These are phyloP conservation scores for Engystomops pustulosus DNA, from an alignment of 2,113 vertebrate species.

Conservation along the genomic window DNA sequence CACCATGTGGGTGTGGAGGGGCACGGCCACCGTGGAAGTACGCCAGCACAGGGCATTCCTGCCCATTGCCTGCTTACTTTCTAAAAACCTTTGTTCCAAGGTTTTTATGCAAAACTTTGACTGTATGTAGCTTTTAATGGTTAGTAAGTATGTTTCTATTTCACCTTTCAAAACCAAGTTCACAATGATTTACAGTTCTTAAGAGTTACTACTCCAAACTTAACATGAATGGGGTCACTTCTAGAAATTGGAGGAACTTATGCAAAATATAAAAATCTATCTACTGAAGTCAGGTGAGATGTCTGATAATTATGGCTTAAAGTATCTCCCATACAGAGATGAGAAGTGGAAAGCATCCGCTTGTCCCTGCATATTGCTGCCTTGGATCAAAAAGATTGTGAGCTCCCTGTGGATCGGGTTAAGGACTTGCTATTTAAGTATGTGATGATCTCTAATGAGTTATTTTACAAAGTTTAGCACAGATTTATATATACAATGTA, in stretches of 20 bases:
- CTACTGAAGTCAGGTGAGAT: slow-evolving; percentile 28
- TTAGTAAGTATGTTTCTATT: no score
- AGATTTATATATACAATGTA: slow-evolving; percentile 17
- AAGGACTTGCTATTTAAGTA: slow-evolving; percentile 19
- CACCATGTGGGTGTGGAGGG: no score
- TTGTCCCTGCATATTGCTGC: background rate
- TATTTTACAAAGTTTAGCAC: slow-evolving; percentile 17
- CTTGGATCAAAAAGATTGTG: background rate
- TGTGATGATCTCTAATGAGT: slow-evolving; percentile 6
- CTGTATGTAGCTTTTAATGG: no score
- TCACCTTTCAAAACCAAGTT: background rate
- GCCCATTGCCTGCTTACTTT: no score
- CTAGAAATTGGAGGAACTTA: background rate
- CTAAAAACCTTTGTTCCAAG: no score
- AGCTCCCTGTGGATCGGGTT: slow-evolving; percentile 24
- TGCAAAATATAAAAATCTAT: background rate
- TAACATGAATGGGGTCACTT: background rate
- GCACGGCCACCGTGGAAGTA: no score
- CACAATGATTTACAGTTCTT: background rate
- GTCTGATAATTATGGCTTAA: slow-evolving; percentile 28
- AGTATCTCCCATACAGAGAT: slow-evolving; percentile 39
- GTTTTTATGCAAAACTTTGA: no score
- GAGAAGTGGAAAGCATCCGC: slow-evolving; percentile 15
- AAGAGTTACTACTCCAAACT: background rate
- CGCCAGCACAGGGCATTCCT: no score